Percentiles rank a stretch among this genome's conserved stretches.
Conservation (phyloP, 1,140 invertebrate species). For the Meteorus sp. region DNA sequence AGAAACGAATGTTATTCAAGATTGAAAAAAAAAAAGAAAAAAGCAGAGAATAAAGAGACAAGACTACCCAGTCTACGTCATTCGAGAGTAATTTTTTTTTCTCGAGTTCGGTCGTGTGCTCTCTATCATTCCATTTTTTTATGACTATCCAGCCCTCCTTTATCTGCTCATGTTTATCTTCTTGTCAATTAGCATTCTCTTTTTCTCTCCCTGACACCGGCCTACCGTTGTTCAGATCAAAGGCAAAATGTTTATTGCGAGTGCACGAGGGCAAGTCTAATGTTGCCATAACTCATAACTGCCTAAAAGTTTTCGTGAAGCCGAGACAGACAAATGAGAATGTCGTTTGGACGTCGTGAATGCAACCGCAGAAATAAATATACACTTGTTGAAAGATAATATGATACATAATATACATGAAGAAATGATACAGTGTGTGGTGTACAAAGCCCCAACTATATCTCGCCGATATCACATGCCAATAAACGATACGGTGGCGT, state of each 20-base stretch:
- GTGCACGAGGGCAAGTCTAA: background rate
- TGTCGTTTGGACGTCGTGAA: background rate
- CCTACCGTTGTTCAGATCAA: conserved; percentile 17
- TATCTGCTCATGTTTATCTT: conserved; percentile 29
- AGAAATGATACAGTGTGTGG: conserved; percentile 4
- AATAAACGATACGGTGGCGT: conserved; percentile 22
- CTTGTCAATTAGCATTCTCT: conserved; percentile 30
- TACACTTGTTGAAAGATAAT: background rate
- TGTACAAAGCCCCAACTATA: background rate
- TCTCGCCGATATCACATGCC: conserved; percentile 19
- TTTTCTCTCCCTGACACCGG: too few relatives aligned
- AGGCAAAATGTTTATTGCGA: conserved; percentile 12
- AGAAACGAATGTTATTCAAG: too few relatives aligned
- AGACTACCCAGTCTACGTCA: background rate
- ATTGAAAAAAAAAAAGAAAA: background rate
- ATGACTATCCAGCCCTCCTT: conserved; percentile 19
- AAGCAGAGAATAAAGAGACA: background rate
- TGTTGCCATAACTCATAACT: conserved; percentile 5
- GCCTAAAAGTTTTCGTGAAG: background rate
- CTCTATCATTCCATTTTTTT: background rate
- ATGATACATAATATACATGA: too few relatives aligned
- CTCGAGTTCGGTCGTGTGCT: too few relatives aligned
- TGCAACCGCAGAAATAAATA: background rate
- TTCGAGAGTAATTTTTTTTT: too few relatives aligned
- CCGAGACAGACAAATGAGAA: background rate